Base-by-base conservation (phyloP, 2,888 invertebrate species). In the Spisula subtruncata region DNA sequence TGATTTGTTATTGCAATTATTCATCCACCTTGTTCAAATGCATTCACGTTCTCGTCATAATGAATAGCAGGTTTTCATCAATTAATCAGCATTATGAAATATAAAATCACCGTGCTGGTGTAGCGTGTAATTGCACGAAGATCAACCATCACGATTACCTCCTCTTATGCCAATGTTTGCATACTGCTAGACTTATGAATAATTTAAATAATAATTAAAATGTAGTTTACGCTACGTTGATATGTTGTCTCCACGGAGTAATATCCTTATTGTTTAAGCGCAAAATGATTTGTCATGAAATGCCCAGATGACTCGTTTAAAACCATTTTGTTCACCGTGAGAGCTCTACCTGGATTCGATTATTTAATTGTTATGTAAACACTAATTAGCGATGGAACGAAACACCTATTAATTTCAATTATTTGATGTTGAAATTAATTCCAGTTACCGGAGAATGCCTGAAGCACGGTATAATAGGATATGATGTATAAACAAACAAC, bases 331-430 rank as follows among this genome's bases (percentile, higher is more conserved):
- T 51, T n/a, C 60, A 25, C n/a, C 20, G 10, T 66, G 8, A 25
- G n/a, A 66, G n/a, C 25, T 6, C 4, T 66, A 66, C 25, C n/a
- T n/a, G 25, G n/a, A 66, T 66, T 66, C 60, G 25, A 66, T n/a
- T n/a, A 25, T 66, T 66, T 66, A 66, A 66, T 66, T 66, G 60
- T 66, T 25, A 66, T 66, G 60, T 66, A 66, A 66, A 66, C 25
- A 66, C 25, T 66, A 25, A 41, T 6, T 25, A 66, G 8, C n/a
- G 25, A 66, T 66, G 60, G 25, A n/a, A n/a, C 20, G 20, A 6
- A 66, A 66, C 25, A 25, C 5, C 16, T 10, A 25, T 66, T 66
- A 66, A 66, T 66, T 51, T 51, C 16, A 66, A 66, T 25, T 25
- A 25, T 66, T 12, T 25, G 25, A 12, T n/a, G 25, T 25, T 20